A percentile compares a stretch with the other conserved stretches of the same genome.
Conservation (phyloP, 2,113 vertebrate genomes). For the Dromiciops gliroides region DNA sequence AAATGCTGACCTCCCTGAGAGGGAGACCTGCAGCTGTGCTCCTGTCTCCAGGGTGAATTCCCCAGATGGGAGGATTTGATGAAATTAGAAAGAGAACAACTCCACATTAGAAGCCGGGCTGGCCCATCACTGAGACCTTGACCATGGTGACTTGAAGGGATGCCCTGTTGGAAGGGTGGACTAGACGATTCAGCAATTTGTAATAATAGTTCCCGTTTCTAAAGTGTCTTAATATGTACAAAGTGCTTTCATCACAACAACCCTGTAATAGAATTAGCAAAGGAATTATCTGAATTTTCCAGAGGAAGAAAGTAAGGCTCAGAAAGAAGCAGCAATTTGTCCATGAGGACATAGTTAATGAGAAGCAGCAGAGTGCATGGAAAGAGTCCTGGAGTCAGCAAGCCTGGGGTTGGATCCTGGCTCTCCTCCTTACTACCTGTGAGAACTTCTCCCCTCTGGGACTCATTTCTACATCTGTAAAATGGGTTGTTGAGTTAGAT, state of each 20-base stretch:
- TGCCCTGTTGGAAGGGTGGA: not conserved
- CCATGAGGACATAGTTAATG: not conserved
- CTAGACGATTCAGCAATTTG: not conserved
- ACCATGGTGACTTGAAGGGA: not conserved
- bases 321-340: not conserved
- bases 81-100: conserved; percentile 32
- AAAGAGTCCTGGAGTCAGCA: not conserved
- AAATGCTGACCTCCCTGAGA: conserved; percentile 71
- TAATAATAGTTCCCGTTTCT: not conserved
- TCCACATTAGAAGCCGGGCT: conserved; percentile 66
- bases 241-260: not conserved
- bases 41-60: conserved; percentile 26
- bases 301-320: not conserved
- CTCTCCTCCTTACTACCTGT: not conserved
- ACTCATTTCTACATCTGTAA: not conserved
- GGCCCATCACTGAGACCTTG: not conserved
- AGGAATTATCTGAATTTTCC: not conserved
- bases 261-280: not conserved
- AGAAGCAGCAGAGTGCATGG: not conserved
- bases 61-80: not conserved
- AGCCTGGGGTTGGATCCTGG: not conserved
- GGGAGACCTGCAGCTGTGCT: conserved; percentile 53
- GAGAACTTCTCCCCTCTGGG: not conserved
- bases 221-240: not conserved
- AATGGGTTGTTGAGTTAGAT: not conserved